A percentile compares a stretch with the other conserved stretches of the same genome.
Conservation (phyloP, 2,113 vertebrate species). For the Ceyx cyanopectus region DNA sequence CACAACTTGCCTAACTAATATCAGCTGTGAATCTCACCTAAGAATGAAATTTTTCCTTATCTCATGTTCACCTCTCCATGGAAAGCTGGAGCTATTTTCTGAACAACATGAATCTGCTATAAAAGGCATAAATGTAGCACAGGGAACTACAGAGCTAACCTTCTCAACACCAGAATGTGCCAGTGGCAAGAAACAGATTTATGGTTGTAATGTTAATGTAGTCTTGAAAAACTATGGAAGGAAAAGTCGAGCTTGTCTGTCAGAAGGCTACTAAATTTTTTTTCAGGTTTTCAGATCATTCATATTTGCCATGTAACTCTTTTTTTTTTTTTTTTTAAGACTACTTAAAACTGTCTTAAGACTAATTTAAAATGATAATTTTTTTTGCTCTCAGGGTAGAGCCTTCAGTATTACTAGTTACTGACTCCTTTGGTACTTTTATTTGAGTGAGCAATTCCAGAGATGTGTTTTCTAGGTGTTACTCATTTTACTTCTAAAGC, state of each 20-base stretch:
- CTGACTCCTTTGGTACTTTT: background rate
- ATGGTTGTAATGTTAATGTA: background rate
- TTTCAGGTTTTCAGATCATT: background rate
- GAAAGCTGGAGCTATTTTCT: background rate
- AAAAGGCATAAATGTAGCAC: conserved; percentile 8
- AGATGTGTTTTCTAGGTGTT: conserved; percentile 10
- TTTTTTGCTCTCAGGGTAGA: background rate
- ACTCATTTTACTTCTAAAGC: conserved; percentile 30
- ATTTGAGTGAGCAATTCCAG: background rate
- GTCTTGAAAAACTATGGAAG: background rate
- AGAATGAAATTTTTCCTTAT: conserved; percentile 5
- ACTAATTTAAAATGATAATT: background rate
- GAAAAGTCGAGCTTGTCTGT: background rate
- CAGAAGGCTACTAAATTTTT: background rate
- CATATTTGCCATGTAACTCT: background rate
- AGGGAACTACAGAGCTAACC: conserved; percentile 1
- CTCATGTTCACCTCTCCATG: conserved; percentile 17
- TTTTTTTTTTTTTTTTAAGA: background rate
- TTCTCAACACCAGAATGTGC: background rate
- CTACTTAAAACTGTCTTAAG: background rate
- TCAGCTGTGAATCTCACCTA: conserved; percentile 57
- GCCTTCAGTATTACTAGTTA: background rate
- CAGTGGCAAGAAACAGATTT: conserved; percentile 2
- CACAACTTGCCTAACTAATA: conserved; percentile 38
- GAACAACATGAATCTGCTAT: background rate